Conservation (phyloP, 1,140 invertebrate species). For the Sitodiplosis mosellana region DNA sequence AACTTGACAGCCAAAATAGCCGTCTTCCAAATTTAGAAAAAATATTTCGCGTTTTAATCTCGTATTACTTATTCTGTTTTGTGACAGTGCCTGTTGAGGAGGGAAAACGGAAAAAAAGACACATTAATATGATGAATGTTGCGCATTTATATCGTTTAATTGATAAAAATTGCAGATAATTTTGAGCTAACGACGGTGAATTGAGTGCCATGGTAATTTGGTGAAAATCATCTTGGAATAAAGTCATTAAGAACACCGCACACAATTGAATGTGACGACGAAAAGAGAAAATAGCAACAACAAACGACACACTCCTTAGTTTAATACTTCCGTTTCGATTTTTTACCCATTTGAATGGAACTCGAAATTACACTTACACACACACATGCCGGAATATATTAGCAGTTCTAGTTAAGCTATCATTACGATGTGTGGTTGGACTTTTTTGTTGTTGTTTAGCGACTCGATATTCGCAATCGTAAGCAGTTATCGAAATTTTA, state of each 20-base stretch:
- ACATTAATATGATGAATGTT: slow-evolving; percentile 12
- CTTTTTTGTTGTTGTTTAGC: no score
- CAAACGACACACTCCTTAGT: no score
- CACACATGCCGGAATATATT: no score
- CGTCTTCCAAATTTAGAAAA: slow-evolving; percentile 90
- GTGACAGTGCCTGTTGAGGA: slow-evolving; percentile 37
- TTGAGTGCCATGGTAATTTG: no score
- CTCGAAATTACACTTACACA: no score
- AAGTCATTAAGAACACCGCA: no score
- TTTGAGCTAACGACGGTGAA: not conserved
- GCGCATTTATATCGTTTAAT: not conserved
- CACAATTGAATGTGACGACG: no score
- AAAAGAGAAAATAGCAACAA: no score
- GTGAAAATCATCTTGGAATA: no score
- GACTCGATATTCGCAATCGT: not conserved
- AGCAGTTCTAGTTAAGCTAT: not conserved
- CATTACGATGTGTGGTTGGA: not conserved
- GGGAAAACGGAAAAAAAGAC: not conserved
- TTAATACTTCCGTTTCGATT: no score
- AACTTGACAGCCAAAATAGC: slow-evolving; percentile 92
- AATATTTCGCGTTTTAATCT: slow-evolving; percentile 80
- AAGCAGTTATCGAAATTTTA: not conserved
- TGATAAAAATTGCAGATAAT: not conserved
- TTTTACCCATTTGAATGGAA: no score
- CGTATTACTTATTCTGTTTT: slow-evolving; percentile 46